Evolutionary conservation across 2,113 vertebrate genomes (phyloP).

Genomic region (Miniopterus natalensis): DNA sequence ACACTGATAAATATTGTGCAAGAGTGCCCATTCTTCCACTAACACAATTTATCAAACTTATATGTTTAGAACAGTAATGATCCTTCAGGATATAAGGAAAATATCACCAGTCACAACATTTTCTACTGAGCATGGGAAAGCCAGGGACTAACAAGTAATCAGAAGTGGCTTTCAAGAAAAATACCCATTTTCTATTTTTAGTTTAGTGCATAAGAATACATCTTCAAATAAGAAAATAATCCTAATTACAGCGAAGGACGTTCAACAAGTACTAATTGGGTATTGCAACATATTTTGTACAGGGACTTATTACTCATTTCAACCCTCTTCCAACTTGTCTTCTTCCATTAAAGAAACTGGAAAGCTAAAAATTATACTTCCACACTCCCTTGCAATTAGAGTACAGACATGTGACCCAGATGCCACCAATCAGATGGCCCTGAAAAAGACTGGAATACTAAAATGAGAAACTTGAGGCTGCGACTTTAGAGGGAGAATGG

Average conservation of each 20-base stretch:
- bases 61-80: background rate
- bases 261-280: background rate
- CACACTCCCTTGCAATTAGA: background rate
- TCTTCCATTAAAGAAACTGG: background rate
- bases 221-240: constrained; percentile 42
- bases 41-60: background rate
- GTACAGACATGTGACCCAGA: background rate
- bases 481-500: background rate
- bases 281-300: background rate
- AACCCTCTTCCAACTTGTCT: background rate
- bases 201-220: background rate
- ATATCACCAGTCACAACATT: background rate
- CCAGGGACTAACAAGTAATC: background rate
- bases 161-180: background rate
- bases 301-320: background rate
- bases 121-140: background rate
- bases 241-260: background rate
- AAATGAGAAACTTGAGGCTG: background rate
- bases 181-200: background rate
- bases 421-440: background rate
- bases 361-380: background rate
- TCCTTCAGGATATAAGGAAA: background rate
- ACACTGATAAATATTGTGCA: background rate
- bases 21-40: background rate
- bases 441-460: background rate